Evolutionary conservation across 2,888 invertebrate genomes (phyloP), one percentile per base, ranked within the genome.

Genomic region (Seira ritae): DNA sequence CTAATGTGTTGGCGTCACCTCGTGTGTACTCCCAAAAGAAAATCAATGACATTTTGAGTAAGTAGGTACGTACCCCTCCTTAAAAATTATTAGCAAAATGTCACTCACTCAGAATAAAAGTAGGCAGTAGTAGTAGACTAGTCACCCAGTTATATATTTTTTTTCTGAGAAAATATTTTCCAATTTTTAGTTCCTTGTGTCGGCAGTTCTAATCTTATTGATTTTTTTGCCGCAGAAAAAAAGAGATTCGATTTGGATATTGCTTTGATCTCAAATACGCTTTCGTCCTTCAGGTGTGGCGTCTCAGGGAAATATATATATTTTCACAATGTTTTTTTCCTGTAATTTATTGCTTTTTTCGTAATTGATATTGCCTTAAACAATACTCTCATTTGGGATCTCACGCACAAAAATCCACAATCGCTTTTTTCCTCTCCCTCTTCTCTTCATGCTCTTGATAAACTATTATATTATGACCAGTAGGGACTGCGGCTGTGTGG

Each of bases 351-450:
- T 73, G 62, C 73, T 68, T 80, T 80, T 80, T 46, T 19, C 24
- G 73, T 80, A 80, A 80, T 80, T 80, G 80, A 80, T 80, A 80
- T 80, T 73, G 73, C 80, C 80, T 80, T 73, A 80, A 73, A 80
- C 73, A 80, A 73, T 31, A 31, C 31, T 31, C 31, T 31, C 31
- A 31, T 31, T 31, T 31, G 31, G 31, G 31, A 31, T 31, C 31
- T 31, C 31, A 31, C 31, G 31, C 31, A 31, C 31, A 31, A 24
- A 22, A 24, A 23, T 68, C 31, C 19, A 69, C 23, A 20, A 15
- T 23, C 20, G 23, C 20, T 65, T 65, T 17, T 65, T 20, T 8
- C 2, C 31, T 65, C 10, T 60, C 60, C 3, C n/a, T 60, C 19
- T 62, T n/a, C n/a, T n/a, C n/a, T 62, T 62, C 17, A 1, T 66